Percentiles rank a stretch among this genome's conserved stretches.
Evolutionary conservation across 1,140 invertebrate species (phyloP).

Genomic region (Nebria ingens): DNA sequence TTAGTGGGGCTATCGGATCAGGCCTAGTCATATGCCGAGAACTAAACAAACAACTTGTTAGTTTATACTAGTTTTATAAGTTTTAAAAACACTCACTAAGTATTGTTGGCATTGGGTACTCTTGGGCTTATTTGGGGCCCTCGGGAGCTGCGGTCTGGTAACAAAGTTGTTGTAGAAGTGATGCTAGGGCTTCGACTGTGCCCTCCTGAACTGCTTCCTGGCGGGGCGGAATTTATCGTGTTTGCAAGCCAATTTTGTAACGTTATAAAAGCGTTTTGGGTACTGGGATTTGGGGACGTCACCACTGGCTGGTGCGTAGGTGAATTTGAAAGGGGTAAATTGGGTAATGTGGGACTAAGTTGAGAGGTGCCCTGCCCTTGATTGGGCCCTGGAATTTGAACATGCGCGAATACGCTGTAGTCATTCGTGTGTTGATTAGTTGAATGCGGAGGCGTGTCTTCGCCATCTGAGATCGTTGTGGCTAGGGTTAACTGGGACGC

Average conservation of each 20-base stretch:
- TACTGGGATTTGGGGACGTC: conserved; percentile 21
- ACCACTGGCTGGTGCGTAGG: conserved; percentile 31
- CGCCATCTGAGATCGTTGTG: conserved; percentile 20
- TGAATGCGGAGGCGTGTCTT: conserved; percentile 34
- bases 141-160: conserved; percentile 15
- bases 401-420: conserved; percentile 34
- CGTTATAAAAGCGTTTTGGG: not conserved
- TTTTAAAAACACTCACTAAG: conserved; percentile 6
- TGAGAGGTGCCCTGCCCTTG: not conserved
- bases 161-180: not conserved
- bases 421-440: conserved; percentile 32
- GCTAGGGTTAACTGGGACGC: conserved; percentile 27
- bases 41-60: not conserved
- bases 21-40: not conserved
- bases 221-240: not conserved
- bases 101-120: conserved; percentile 6
- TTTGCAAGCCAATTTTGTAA: not conserved
- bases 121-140: conserved; percentile 11
- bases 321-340: conserved; percentile 9
- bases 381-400: not conserved
- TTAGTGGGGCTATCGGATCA: conserved; percentile 10
- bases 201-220: not conserved
- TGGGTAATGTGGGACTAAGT: conserved; percentile 7
- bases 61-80: not conserved
- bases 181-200: conserved; percentile 31